Evolutionary conservation across 2,888 invertebrate genomes (phyloP), one percentile per base, ranked within the genome.

Genomic region (Chymomyza caudatula): DNA sequence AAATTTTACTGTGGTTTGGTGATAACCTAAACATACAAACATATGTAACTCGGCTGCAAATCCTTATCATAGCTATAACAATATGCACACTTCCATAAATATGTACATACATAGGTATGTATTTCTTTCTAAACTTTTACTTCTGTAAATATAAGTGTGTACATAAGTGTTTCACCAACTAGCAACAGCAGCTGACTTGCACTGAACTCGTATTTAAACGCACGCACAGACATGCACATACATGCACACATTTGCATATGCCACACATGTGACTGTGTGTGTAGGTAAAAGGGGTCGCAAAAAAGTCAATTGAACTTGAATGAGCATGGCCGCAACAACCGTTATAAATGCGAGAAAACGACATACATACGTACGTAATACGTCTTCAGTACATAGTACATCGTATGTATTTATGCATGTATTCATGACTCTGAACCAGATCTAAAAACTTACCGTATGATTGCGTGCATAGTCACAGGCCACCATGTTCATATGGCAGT

Each of bases 361-460:
- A 44, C n/a, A n/a, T 11, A 19, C 19, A 5, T 17, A 20, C 19
- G 22, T 19, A 19, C 23, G 23, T 23, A 23, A 23, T 23, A 23
- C 5, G 5, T 23, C 23, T 15, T 53, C 2, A 22, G 53, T 20
- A 53, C n/a, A 49, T 4, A 17, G 49, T 49, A 49, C 23, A 53
- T 19, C 0, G 19, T 2, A 37, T 55, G 29, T 55, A 13, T 54
- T 19, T 54, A 37, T 54, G 8, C 6, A 37, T 54, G n/a, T 37
- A 8, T 56, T 37, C 56, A 56, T 19, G 19, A 15, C 51, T 29
- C 11, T 29, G 17, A 15, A 22, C 15, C 25, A 29, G 2, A n/a
- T 17, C 19, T 17, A 17, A 25, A 29, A 5, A 69, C 68, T 63
- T 51, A 69, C 69, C 55, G 69, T 69, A 37, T 47, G 52, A 37